Conservation (phyloP, 2,113 vertebrate species). For the Eulemur macaco region DNA sequence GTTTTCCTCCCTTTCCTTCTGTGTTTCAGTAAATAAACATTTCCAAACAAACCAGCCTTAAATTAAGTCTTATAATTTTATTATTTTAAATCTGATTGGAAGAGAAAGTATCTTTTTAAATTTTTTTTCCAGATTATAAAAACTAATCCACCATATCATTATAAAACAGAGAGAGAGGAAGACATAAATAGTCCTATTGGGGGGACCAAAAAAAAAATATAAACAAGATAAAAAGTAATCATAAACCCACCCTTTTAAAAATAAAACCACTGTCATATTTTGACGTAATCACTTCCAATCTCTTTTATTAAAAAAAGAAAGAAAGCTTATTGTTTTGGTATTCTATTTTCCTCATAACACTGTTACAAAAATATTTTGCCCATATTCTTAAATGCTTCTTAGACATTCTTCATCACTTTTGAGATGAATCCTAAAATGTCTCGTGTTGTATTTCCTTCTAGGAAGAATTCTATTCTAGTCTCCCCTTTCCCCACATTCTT, state of each 20-base stretch:
- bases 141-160: not conserved
- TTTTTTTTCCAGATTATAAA: not conserved
- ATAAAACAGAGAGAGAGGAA: not conserved
- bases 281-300: not conserved
- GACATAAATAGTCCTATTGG: not conserved
- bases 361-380: not conserved
- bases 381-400: not conserved
- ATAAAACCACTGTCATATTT: fast-evolving
- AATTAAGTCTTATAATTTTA: not conserved
- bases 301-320: not conserved
- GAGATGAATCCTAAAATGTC: not conserved
- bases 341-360: not conserved
- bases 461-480: not conserved
- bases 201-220: not conserved
- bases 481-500: not conserved
- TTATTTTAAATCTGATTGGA: not conserved
- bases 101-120: not conserved
- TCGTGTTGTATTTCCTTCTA: not conserved
- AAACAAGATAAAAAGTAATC: not conserved
- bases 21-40: not conserved
- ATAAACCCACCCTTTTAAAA: not conserved
- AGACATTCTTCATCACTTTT: not conserved
- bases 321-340: not conserved
- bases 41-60: not conserved
- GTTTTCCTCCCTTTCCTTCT: not conserved